A percentile compares a stretch with the other conserved stretches of the same genome.
Conservation (phyloP, 53 echinoderm and acorn worm genomes). For the Paelopatides confundens region DNA sequence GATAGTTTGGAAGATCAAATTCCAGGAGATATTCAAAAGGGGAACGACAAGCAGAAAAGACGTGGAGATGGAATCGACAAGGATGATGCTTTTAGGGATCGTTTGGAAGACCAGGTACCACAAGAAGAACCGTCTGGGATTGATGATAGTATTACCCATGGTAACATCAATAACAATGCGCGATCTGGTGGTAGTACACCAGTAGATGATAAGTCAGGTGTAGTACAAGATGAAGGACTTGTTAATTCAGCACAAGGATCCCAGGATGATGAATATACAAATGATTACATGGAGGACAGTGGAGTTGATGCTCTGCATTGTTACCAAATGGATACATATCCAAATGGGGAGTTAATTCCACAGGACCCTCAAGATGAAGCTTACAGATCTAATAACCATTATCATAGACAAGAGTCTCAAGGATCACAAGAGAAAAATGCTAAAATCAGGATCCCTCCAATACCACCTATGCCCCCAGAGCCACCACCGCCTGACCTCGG, state of each 20-base stretch:
- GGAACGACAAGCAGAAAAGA: background rate
- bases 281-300: background rate
- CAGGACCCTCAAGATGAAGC: background rate
- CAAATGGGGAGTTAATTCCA: background rate
- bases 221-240: background rate
- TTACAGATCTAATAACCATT: background rate
- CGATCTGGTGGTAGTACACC: conserved; percentile 21
- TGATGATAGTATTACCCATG: background rate
- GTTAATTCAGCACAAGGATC: background rate
- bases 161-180: conserved; percentile 41
- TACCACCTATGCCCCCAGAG: conserved; percentile 32
- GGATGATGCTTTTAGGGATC: conserved; percentile 33
- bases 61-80: background rate
- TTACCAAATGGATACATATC: background rate
- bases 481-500: conserved; percentile 7
- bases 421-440: background rate
- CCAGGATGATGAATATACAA: conserved; percentile 29
- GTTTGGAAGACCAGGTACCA: background rate
- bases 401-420: background rate
- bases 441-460: background rate
- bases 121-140: background rate
- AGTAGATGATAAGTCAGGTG: background rate
- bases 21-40: background rate
- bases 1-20: conserved; percentile 45
- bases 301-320: background rate